Evolutionary conservation across 2,113 vertebrate genomes (phyloP).

Genomic region (Erythrocercus mccallii): DNA sequence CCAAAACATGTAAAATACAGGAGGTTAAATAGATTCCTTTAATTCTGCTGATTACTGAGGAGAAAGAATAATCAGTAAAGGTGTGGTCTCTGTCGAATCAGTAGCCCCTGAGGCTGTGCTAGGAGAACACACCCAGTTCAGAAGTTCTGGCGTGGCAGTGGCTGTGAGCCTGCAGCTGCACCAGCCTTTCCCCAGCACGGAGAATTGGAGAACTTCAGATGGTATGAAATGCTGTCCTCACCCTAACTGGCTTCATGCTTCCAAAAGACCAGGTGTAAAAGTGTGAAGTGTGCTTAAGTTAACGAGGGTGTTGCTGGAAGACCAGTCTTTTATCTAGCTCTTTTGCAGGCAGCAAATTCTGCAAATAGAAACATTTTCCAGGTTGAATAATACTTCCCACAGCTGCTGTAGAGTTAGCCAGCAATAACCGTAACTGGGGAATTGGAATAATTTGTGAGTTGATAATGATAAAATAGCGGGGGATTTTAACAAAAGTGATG

Average conservation of each 20-base stretch:
- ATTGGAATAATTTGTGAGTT: neutral
- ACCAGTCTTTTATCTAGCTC: neutral
- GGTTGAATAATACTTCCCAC: neutral
- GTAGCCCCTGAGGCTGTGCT: neutral
- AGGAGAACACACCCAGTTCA: neutral
- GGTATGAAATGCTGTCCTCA: neutral
- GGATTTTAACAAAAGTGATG: neutral
- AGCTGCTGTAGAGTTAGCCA: neutral
- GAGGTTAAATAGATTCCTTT: neutral
- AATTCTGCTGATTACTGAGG: neutral
- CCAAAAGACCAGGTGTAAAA: neutral
- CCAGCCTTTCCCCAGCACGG: neutral
- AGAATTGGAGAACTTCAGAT: fast-evolving
- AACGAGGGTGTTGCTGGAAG: neutral
- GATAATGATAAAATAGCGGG: neutral
- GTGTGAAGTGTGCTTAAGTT: neutral
- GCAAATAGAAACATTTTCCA: neutral
- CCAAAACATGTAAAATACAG: neutral
- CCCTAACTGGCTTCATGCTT: neutral
- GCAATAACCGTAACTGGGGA: neutral
- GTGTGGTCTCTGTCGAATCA: neutral
- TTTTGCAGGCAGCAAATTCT: neutral
- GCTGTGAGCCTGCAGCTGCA: neutral
- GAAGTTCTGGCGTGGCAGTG: neutral
- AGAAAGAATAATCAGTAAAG: neutral